Conservation (phyloP, 2,113 vertebrate species). For the Peucedramus taeniatus region DNA sequence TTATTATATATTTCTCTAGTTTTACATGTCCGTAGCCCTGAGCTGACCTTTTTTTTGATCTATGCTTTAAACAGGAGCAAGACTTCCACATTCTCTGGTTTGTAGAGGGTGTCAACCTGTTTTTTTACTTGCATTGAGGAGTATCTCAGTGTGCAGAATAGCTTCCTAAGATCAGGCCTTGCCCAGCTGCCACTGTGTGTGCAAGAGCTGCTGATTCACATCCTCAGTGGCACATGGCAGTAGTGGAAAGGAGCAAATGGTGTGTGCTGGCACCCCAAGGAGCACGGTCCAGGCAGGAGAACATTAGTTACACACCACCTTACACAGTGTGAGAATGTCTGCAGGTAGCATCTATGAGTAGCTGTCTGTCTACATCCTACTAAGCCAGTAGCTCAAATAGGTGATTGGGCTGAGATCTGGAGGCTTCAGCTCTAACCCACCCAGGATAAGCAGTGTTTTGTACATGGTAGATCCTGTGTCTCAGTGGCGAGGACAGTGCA, state of each 20-base stretch:
- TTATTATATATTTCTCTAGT: background rate
- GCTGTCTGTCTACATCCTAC: background rate
- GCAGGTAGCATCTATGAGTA: background rate
- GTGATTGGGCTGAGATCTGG: background rate
- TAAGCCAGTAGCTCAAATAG: background rate
- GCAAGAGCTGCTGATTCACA: background rate
- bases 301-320: background rate
- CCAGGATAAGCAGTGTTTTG: background rate
- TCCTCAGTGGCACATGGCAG: accelerated
- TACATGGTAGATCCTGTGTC: accelerated
- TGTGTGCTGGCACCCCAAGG: background rate
- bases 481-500: accelerated
- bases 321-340: background rate
- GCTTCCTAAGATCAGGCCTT: background rate
- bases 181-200: background rate
- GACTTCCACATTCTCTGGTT: background rate
- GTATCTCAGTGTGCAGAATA: background rate
- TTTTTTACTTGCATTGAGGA: background rate
- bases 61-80: background rate
- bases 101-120: background rate
- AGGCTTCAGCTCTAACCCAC: background rate
- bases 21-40: background rate
- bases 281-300: accelerated
- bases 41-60: background rate
- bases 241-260: background rate